These are phyloP conservation scores for Orchesella cincta DNA, from an alignment of 1,140 invertebrate genomes.

Conservation along the genomic window DNA sequence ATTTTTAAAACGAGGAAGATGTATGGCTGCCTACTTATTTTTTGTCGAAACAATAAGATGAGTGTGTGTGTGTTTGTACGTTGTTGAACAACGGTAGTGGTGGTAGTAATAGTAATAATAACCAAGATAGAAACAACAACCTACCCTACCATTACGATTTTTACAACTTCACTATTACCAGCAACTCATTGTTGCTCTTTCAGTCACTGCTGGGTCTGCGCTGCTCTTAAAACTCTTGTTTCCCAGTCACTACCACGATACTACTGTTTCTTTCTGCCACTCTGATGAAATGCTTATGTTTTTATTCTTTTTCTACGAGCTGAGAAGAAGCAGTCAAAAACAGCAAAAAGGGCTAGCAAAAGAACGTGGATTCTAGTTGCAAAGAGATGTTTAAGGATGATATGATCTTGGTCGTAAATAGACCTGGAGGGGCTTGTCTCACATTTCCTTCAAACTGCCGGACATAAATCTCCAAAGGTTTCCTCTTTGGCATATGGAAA, in stretches of 20 bases:
- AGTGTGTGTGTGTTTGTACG: not conserved
- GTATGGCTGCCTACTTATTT: not conserved
- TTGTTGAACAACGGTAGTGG: conserved; percentile 2
- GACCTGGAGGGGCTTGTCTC: conserved; percentile 33
- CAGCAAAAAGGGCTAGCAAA: not conserved
- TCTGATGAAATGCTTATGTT: conserved; percentile 18
- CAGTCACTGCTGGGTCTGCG: not conserved
- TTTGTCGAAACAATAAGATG: not conserved
- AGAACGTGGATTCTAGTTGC: no score
- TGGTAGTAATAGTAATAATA: conserved; percentile 6
- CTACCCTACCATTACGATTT: conserved; percentile 20
- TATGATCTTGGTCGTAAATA: conserved; percentile 20
- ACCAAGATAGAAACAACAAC: conserved; percentile 1
- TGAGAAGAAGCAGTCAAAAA: conserved; percentile 11
- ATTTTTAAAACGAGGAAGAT: not conserved
- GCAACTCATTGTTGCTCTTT: not conserved
- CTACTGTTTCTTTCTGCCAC: not conserved
- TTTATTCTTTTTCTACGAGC: conserved; percentile 16
- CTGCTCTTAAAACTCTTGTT: not conserved
- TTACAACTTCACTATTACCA: no score
- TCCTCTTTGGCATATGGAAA: conserved; percentile 22
- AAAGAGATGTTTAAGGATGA: conserved; percentile 15
- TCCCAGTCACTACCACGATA: not conserved
- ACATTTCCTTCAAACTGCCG: conserved; percentile 44
- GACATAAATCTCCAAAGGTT: conserved; percentile 22